These are phyloP conservation scores for Aphelenchoides bicaudatus DNA, from an alignment of 2,888 invertebrate species.

Conservation along the genomic window DNA sequence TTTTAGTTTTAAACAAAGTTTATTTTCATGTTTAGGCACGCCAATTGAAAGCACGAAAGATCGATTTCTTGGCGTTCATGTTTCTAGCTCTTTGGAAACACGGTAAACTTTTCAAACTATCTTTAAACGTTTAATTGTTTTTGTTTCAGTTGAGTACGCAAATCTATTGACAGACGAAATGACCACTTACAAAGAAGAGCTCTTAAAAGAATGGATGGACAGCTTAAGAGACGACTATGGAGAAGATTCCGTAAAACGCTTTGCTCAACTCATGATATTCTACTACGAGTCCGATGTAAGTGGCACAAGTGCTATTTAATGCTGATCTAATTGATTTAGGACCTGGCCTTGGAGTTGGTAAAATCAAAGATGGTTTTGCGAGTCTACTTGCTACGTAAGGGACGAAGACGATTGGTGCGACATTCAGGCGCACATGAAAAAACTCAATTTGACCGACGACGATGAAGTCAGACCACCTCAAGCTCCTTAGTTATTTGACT, in stretches of 20 bases:
- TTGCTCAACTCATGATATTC: conserved; percentile 2
- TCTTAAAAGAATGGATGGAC: conserved; percentile 1
- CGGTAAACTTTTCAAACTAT: conserved; percentile 1
- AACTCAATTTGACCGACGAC: not conserved
- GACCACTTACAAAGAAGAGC: conserved; percentile 5
- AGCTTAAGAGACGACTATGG: not conserved
- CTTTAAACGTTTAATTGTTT: too few species aligned
- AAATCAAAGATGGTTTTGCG: not conserved
- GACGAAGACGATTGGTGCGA: not conserved
- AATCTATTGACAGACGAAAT: conserved; percentile 13
- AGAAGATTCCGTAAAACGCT: not conserved
- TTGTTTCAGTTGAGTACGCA: not conserved
- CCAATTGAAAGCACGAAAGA: not conserved
- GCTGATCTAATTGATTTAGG: too few species aligned
- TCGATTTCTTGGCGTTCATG: not conserved
- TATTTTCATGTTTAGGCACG: too few species aligned
- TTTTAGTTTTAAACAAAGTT: too few species aligned
- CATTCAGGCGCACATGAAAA: conserved; percentile 1
- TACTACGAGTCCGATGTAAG: conserved; percentile 8
- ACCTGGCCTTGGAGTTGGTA: not conserved
- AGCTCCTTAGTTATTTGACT: too few species aligned
- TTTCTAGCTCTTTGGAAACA: not conserved
- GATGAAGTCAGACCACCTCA: too few species aligned
- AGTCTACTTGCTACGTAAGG: not conserved
- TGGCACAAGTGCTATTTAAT: too few species aligned